Evolutionary conservation across 92 coral and sea anemone genomes (phyloP), one percentile per base, ranked within the genome.

Genomic region (Scolanthus callimorphus): DNA sequence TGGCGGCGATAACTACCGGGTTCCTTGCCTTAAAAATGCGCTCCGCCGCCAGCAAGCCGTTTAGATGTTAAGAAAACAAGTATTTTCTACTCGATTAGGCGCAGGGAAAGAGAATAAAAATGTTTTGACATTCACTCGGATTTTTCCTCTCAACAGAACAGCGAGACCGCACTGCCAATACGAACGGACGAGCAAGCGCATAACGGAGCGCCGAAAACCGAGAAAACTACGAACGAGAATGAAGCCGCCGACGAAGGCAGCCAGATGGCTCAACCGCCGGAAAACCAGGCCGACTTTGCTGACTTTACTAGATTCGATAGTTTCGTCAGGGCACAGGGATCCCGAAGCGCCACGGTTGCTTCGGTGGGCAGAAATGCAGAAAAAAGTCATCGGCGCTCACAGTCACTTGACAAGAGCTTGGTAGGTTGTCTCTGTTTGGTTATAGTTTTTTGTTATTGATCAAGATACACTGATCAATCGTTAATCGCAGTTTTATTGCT

Each of bases 261-360:
- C 4, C 52, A 19, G 4, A 9, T 19, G 17, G 52, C 4, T 6
- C 52, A 46, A 21, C 11, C 19, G 46, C 64, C 11, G 44, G 75
- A 19, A 65, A 43, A 29, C 51, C n/a, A 70, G 59, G 94, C 78
- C 49, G 81, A 92, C 51, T 92, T 92, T 77, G 98, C 98, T 1
- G 98, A 92, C 71, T 92, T 92, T 57, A 92, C 91, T 58, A 88
- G 81, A 45, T 89, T 92, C 55, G 98, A 92, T 31, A 88, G 74
- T 27, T 68, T 86, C 31, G 81, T 81, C 13, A 79, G 82, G 38
- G 74, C 81, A 17, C 96, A 84, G 61, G 72, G 81, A 21, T 49
- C 79, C 41, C 6, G 41, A 6, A 15, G 15, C 15, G 41, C 8
- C 41, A 34, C 41, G 41, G 6, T 15, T 34, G 6, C 41, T n/a